Base-by-base conservation (phyloP, 2,888 invertebrate species). In the Agriotes lineatus region DNA sequence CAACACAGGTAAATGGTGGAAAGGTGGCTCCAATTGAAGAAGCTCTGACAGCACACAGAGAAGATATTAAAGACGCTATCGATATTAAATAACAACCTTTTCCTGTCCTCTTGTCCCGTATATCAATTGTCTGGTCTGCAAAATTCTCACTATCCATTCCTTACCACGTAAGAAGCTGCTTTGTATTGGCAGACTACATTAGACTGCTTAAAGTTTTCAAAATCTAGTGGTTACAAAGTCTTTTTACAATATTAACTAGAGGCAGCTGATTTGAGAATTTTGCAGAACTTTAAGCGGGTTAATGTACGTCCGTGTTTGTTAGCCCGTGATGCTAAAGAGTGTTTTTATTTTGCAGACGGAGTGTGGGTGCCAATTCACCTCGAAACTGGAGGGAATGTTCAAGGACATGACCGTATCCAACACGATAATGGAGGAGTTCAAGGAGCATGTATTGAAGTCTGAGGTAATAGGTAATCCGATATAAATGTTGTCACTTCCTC, bases 311-410 rank as follows among this genome's bases (percentile, higher is more conserved):
- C 71, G 42, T n/a, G n/a, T n/a, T n/a, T n/a, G n/a, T n/a, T n/a
- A n/a, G n/a, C n/a, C n/a, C n/a, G n/a, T n/a, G n/a, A n/a, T n/a
- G n/a, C n/a, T n/a, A n/a, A n/a, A n/a, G n/a, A n/a, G n/a, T n/a
- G n/a, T n/a, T n/a, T n/a, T n/a, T n/a, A n/a, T 70, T 77, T 86
- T 86, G 10, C 85, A 97, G 97, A 99, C 97, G 88, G 99, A 99
- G 88, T 99, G 99, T 88, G 99, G 99, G 75, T 99, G 99, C 87
- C 99, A 99, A 88, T 99, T 99, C 87, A 99, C 99, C 77, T 97
- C 97, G 70, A 99, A 99, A 86, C 88, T 99, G 79, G 99, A 99
- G 87, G 99, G 99, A 77, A 99, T 99, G 99, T 99, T 99, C 85
- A 99, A 99, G 85, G 99, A 99, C 85, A 99, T 99, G 94, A 97